These are phyloP conservation scores for Saguinus imperator DNA, from an alignment of 2,113 vertebrate species.

Conservation along the genomic window DNA sequence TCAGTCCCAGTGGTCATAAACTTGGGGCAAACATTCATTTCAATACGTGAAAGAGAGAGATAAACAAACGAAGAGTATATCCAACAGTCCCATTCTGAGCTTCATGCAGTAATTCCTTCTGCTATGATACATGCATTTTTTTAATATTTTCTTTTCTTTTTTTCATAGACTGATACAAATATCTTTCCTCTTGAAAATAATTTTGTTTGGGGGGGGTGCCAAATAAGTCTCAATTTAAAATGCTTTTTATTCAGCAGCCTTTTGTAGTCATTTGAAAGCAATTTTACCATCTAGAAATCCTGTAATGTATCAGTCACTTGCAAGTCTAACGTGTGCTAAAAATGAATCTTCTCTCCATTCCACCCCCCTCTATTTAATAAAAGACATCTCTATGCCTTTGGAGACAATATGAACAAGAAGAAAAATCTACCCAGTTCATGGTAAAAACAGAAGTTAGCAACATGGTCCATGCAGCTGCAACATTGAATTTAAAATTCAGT, in stretches of 20 bases:
- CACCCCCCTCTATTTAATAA: constrained; percentile 65
- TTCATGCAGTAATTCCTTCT: constrained; percentile 49
- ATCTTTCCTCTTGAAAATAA: constrained; percentile 42
- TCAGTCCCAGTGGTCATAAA: constrained; percentile 69
- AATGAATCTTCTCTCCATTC: constrained; percentile 57
- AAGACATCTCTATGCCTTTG: constrained; percentile 66
- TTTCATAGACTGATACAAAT: neutral
- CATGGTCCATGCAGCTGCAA: constrained; percentile 88
- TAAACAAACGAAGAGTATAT: neutral
- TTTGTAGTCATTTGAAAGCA: constrained; percentile 75
- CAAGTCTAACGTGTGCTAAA: constrained; percentile 68
- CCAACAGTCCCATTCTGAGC: neutral
- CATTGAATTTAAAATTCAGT: constrained; percentile 99
- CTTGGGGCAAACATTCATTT: constrained; percentile 75
- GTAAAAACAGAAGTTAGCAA: constrained; percentile 88
- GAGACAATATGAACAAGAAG: constrained; percentile 70
- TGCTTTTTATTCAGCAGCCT: constrained; percentile 57
- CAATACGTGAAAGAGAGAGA: constrained; percentile 50
- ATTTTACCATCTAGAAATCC: constrained; percentile 78
- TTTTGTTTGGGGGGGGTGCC: constrained; percentile 22
- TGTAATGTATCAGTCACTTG: constrained; percentile 71
- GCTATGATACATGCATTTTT: constrained; percentile 18
- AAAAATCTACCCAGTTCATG: constrained; percentile 79
- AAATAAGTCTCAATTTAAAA: constrained; percentile 65
- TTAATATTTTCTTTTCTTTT: neutral